A percentile compares a stretch with the other conserved stretches of the same genome.
These are phyloP conservation scores for Oreochromis tanganicae DNA, from an alignment of 2,113 vertebrate genomes.

Conservation along the genomic window DNA sequence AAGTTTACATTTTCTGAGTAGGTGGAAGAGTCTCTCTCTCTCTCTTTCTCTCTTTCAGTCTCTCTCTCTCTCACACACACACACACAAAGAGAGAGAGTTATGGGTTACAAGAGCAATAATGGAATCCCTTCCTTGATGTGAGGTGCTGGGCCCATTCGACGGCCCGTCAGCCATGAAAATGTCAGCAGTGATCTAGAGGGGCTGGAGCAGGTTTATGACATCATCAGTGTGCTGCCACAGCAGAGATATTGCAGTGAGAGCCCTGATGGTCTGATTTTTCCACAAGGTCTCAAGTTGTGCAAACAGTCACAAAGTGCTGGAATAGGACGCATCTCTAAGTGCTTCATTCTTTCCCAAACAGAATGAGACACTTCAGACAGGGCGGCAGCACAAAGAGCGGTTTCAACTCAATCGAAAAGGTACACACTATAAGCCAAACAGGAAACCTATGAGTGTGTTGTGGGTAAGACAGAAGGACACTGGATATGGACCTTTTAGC, in stretches of 20 bases:
- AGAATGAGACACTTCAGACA: constrained; percentile 9
- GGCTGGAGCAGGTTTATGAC: constrained; percentile 66
- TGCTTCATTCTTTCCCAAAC: constrained; percentile 27
- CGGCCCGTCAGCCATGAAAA: constrained; percentile 65
- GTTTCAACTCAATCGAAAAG: constrained; percentile 39
- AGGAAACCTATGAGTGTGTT: constrained; percentile 50
- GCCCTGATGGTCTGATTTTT: constrained; percentile 13
- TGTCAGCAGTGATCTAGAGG: constrained; percentile 65
- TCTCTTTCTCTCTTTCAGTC: background rate
- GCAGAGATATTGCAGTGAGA: constrained; percentile 45
- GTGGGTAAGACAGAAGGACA: constrained; percentile 32
- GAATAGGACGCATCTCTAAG: background rate
- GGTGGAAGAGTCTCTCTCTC: background rate
- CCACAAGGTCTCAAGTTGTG: constrained; percentile 37
- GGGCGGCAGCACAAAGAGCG: background rate
- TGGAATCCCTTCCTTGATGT: constrained; percentile 43
- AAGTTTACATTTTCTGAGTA: constrained; percentile 14
- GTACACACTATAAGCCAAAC: constrained; percentile 43
- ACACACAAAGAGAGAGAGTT: background rate
- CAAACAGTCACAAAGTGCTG: constrained; percentile 45
- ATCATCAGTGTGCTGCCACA: constrained; percentile 71
- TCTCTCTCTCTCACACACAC: background rate
- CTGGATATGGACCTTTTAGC: constrained; percentile 48
- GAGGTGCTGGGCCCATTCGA: constrained; percentile 46
- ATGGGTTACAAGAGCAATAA: constrained; percentile 57